Evolutionary conservation across 1,140 invertebrate genomes (phyloP), one percentile per base, ranked within the genome.

Genomic region (Notospermus geniculatus): DNA sequence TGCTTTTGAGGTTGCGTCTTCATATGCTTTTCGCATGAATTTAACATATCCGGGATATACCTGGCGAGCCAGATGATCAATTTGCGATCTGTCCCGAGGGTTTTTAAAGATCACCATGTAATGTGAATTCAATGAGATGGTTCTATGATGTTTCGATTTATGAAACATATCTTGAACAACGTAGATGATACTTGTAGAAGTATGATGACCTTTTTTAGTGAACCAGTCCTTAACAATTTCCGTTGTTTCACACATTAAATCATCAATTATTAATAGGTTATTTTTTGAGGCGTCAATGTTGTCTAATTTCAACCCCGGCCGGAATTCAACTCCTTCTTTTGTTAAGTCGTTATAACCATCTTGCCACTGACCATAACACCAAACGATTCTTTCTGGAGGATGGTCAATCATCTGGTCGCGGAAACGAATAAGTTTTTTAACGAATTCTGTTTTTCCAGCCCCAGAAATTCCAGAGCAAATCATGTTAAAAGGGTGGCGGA

Each of bases 91-190:
- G n/a, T 50, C 62, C 36, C 55, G 36, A 17, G 59, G 64, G 41
- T 69, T 69, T 36, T 63, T 68, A 23, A 65, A 65, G 7, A 67
- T 11, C 5, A 67, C 58, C 23, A 67, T 41, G 43, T 68, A 68
- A n/a, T 64, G 67, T 36, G 30, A 57, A 30, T 66, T 68, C 9
- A 68, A 28, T 43, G 59, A 65, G 9, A 65, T 65, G 22, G 66
- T 68, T 50, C 63, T 36, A 29, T 59, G 63, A 9, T 69, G 57
- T 41, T 64, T 66, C 30, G 54, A 32, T 41, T 69, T 69, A 19
- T 43, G 45, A 57, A 66, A 66, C 9, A 57, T 29, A 56, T 69
- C 61, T 30, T 66, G 61, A 7, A 66, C 52, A 9, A 66, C 59
- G 29, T 55, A 59, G 28, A 63, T 58, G 4, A 66, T 52, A 41